Conservation (phyloP, 2,797 vertebrate species). For the Amblyraja radiata region DNA sequence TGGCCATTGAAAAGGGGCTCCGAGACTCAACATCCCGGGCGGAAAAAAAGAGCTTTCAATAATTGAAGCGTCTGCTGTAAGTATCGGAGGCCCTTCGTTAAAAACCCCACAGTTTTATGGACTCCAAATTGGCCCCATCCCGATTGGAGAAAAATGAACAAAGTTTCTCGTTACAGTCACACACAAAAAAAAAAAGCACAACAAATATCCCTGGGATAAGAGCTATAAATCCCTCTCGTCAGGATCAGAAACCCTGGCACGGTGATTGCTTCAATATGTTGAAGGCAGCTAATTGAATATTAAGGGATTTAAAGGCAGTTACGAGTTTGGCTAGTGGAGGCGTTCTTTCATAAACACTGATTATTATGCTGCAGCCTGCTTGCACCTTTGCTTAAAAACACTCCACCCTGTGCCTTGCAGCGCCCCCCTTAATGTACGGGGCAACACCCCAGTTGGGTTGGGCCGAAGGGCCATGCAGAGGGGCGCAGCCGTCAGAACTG, state of each 20-base stretch:
- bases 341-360: not conserved
- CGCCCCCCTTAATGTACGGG: not conserved
- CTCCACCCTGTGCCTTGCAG: not conserved
- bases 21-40: no score
- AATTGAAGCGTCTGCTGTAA: constrained; percentile 22
- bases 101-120: not conserved
- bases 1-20: not conserved
- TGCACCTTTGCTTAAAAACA: not conserved
- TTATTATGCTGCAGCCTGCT: not conserved
- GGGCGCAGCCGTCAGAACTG: no score
- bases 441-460: no score
- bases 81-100: constrained; percentile 2
- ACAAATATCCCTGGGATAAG: not conserved
- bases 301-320: constrained; percentile 1
- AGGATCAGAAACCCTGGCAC: not conserved
- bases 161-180: not conserved
- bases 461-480: no score
- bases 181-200: not conserved
- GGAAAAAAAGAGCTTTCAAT: not conserved
- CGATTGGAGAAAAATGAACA: not conserved
- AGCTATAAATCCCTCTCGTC: not conserved
- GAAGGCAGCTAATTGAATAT: constrained; percentile 2
- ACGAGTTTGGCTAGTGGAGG: not conserved
- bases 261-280: constrained; percentile 15
- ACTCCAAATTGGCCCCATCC: not conserved